These are phyloP conservation scores for Tetragnatha montana DNA, from an alignment of 2,888 invertebrate genomes.

Conservation along the genomic window DNA sequence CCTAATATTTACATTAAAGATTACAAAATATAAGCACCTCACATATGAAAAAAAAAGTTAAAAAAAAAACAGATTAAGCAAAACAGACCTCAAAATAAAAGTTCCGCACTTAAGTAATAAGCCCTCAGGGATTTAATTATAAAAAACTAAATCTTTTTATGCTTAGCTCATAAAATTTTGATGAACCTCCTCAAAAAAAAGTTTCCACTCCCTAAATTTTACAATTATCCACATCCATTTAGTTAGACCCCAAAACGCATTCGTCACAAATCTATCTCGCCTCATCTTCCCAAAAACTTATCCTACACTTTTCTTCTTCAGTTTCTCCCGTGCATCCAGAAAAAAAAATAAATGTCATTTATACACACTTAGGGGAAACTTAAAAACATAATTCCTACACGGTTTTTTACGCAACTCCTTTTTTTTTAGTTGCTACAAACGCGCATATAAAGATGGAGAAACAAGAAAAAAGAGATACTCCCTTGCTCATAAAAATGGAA, in stretches of 20 bases:
- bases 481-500: constrained; percentile 63
- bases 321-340: constrained; percentile 2
- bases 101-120: neutral
- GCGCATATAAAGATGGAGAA: constrained; percentile 14
- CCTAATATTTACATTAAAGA: too few relatives aligned
- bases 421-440: constrained; percentile 15
- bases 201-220: constrained; percentile 18
- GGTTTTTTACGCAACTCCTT: neutral
- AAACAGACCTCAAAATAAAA: neutral
- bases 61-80: neutral
- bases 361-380: constrained; percentile 63
- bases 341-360: constrained; percentile 64
- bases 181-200: constrained; percentile 30
- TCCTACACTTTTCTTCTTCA: constrained; percentile 33
- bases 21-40: too few relatives aligned
- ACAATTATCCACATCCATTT: constrained; percentile 52
- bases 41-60: too few relatives aligned
- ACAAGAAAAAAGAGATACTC: constrained; percentile 40
- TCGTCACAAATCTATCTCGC: constrained; percentile 28
- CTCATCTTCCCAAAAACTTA: constrained; percentile 33
- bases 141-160: constrained; percentile 4
- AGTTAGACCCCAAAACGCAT: constrained; percentile 32
- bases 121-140: neutral
- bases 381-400: constrained; percentile 58
- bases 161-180: constrained; percentile 40